Evolutionary conservation across 2,797 vertebrate genomes (phyloP), one percentile per base, ranked within the genome.

Genomic region (Chelonia mydas): DNA sequence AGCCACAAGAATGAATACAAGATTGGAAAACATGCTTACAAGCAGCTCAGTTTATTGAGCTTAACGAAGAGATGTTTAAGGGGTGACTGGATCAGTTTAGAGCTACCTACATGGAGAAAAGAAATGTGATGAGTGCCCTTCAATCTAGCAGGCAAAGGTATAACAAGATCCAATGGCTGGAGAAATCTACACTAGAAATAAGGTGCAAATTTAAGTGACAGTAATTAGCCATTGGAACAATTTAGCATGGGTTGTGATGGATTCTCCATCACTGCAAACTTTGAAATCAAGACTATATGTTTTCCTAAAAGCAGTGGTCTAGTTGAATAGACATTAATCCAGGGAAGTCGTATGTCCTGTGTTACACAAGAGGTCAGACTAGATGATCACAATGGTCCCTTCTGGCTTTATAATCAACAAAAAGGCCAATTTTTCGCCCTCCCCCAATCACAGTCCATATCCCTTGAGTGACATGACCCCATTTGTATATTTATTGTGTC

Each of bases 381-480:
- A 37, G 33, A 37, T 68, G 33, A 68, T 72, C 21, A 25, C 17
- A n/a, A 23, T 41, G 37, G 17, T 72, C 68, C 68, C 21, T 11
- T 41, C 68, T 21, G 17, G 37, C 37, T 72, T 72, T 72, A 25
- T 72, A 72, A 72, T 41, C 19, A 72, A 72, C 68, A 72, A 72
- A 81, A 94, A 91, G 59, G 82, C 21, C 6, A 7, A 68, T 4
- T 84, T 94, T 88, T 5, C 12, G 4, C 92, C 51, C 51, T 53
- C 90, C 21, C 90, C 79, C 80, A 92, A 89, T 54, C 92, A 37
- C 59, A 91, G 3, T 91, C 92, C 84, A n/a, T 41, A 8, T 89
- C 47, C 68, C 47, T 45, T 89, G 41, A 61, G 80, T 84, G 27
- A 7, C 13, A 5, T 31, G 57, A 33, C 31, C 12, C 79, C 0